These are phyloP conservation scores for Zaprionus tsacasi DNA, from an alignment of 1,140 invertebrate genomes.

Conservation along the genomic window DNA sequence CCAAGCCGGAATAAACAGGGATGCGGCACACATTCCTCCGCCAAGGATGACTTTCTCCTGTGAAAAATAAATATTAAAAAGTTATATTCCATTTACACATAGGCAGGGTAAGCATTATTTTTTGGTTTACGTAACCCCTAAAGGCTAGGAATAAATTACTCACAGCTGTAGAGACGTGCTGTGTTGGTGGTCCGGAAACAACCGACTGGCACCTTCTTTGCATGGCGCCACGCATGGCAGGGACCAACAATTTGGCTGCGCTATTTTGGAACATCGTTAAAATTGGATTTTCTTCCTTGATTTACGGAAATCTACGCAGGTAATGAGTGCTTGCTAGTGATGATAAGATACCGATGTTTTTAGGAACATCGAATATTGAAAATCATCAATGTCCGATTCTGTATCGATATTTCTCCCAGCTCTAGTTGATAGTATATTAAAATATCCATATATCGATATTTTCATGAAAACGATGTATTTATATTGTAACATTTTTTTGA, in stretches of 20 bases:
- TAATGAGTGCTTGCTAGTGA: constrained; percentile 40
- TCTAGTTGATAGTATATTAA: too few relatives aligned
- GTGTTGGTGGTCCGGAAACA: constrained; percentile 74
- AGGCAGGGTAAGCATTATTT: background rate
- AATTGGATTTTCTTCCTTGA: constrained; percentile 17
- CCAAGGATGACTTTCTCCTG: constrained; percentile 80
- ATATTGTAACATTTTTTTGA: too few relatives aligned
- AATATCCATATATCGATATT: too few relatives aligned
- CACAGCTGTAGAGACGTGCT: constrained; percentile 74
- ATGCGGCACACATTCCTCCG: constrained; percentile 73
- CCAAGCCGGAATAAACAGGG: constrained; percentile 78
- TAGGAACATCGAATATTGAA: background rate
- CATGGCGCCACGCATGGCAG: constrained; percentile 72
- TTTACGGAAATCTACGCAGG: constrained; percentile 45
- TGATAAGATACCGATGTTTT: background rate
- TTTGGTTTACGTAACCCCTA: constrained; percentile 77
- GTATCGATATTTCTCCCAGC: too few relatives aligned
- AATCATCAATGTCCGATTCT: too few relatives aligned
- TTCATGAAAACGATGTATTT: too few relatives aligned
- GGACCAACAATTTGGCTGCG: constrained; percentile 76
- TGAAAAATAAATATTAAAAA: constrained; percentile 29
- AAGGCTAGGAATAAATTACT: constrained; percentile 50
- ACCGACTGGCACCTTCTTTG: constrained; percentile 78
- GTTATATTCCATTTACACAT: background rate
- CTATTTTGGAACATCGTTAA: constrained; percentile 80